Evolutionary conservation across 1,140 invertebrate species (phyloP), one percentile per base, ranked within the genome.

Genomic region (Eubasilissa regina): DNA sequence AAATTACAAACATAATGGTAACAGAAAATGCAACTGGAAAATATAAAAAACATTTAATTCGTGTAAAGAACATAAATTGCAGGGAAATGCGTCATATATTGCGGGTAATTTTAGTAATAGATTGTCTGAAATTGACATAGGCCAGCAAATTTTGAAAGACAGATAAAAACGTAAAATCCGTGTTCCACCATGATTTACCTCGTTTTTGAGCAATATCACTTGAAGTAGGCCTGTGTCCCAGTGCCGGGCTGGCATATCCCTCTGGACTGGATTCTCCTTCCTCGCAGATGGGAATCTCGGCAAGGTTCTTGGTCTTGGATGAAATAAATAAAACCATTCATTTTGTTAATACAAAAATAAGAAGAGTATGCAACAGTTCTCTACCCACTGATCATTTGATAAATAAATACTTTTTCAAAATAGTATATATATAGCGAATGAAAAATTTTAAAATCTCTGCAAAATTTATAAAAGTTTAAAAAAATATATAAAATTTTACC

Each of bases 201-300:
- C 87, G 86, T 81, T 90, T 89, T 84, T 89, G 88, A 58, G 88
- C 87, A 17, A 89, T 84, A 83, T 90, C 88, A 80, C 73, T 68
- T 7, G 84, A 84, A 8, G 85, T 66, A 83, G 88, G 86, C 56
- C 85, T 43, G 56, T 79, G 81, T 70, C 72, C 86, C 47, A 86
- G 86, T 48, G 88, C 85, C 17, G 90, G 90, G 85, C 90, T 90
- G 66, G 86, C 87, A 83, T 88, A 90, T 84, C 90, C 90, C 84
- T 90, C 90, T 15, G 90, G 89, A 84, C 89, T 91, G 15, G 88
- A 87, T 88, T 92, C 91, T 75, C 87, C 90, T 86, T 92, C 91
- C 86, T 92, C 90, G 83, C 90, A 90, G 76, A 92, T 91, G 15
- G 91, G 90, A 83, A 91, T 90, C 82, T 91, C 91, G 6, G 89